Conservation (phyloP, 2,888 invertebrate genomes). For the Ischnura elegans region DNA sequence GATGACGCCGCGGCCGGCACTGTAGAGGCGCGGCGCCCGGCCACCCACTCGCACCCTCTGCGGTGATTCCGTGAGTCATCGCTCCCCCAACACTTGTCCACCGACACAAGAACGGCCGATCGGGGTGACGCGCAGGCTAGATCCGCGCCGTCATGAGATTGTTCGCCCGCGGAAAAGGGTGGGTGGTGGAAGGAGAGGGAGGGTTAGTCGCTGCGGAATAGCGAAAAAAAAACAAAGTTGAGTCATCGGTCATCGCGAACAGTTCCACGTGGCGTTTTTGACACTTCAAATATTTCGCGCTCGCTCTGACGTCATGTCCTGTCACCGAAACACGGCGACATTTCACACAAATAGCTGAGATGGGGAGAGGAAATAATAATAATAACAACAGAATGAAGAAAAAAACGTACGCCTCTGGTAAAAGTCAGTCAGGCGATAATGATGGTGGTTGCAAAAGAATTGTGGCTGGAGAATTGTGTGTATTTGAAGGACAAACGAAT, state of each 20-base stretch:
- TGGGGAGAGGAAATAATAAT: background rate
- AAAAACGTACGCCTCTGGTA: too few relatives aligned
- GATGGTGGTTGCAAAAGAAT: background rate
- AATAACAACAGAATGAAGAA: too few relatives aligned
- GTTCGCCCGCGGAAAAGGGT: background rate
- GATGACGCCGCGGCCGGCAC: background rate
- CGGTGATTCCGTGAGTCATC: background rate
- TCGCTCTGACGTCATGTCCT: constrained; percentile 4
- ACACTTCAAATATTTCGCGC: background rate
- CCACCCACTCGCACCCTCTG: background rate
- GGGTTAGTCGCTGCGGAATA: background rate
- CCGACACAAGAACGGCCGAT: background rate
- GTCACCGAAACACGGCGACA: background rate
- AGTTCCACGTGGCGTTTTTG: constrained; percentile 16
- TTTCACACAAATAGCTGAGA: background rate
- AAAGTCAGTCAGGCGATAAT: background rate
- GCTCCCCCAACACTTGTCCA: background rate
- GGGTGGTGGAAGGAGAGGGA: background rate
- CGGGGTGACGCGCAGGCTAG: background rate
- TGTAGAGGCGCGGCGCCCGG: background rate
- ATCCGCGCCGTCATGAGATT: background rate
- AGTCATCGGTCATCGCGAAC: background rate
- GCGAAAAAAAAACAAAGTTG: background rate
- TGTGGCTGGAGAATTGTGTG: too few relatives aligned
- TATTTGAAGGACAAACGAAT: too few relatives aligned